A percentile compares a stretch with the other conserved stretches of the same genome.
Conservation (phyloP, 2,888 invertebrate species). For the Agrotis segetum region DNA sequence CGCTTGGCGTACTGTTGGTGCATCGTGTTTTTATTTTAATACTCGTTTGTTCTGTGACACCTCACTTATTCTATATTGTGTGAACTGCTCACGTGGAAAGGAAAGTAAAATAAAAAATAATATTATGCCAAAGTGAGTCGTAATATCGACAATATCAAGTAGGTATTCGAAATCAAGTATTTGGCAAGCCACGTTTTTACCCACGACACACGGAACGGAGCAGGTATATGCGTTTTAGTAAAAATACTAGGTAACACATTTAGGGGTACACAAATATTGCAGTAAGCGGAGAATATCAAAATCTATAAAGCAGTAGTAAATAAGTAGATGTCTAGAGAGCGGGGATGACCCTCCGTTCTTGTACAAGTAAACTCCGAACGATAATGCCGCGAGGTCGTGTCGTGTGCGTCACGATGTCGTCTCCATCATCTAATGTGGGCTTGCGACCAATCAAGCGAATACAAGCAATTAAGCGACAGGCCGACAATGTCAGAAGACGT, state of each 20-base stretch:
- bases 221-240: too few relatives aligned
- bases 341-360: neutral
- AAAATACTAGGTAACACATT: neutral
- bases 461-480: slow-evolving; percentile 23
- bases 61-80: too few relatives aligned
- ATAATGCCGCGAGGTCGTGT: neutral
- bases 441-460: slow-evolving; percentile 26
- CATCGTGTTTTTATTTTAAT: slow-evolving; percentile 24
- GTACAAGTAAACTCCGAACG: neutral
- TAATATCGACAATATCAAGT: too few relatives aligned
- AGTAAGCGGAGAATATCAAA: slow-evolving; percentile 3
- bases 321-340: neutral
- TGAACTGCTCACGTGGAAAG: too few relatives aligned
- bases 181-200: neutral
- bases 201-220: too few relatives aligned
- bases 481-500: slow-evolving; percentile 1
- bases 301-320: neutral
- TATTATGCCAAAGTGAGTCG: neutral
- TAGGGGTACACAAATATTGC: neutral
- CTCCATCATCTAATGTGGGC: slow-evolving; percentile 4
- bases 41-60: neutral
- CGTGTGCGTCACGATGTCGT: neutral
- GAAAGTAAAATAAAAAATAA: neutral
- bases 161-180: neutral
- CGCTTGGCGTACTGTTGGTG: slow-evolving; percentile 1